A percentile compares a stretch with the other conserved stretches of the same genome.
Evolutionary conservation across 2,113 vertebrate genomes (phyloP).

Genomic region (Synchiropus splendidus): DNA sequence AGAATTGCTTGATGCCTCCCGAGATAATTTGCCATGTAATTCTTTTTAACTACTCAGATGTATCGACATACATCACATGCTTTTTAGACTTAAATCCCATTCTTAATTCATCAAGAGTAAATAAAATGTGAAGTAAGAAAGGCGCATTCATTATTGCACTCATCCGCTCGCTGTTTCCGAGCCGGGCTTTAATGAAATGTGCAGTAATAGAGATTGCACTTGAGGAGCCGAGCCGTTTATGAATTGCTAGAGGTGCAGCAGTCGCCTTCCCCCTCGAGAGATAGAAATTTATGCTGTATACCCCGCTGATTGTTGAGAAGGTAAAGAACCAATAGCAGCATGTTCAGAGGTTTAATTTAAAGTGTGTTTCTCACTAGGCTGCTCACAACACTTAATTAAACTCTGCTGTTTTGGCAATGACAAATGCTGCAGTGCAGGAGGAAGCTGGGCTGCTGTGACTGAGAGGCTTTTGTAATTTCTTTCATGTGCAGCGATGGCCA

Average conservation of each 20-base stretch:
- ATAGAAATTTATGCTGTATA: slow-evolving; percentile 85
- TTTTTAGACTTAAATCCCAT: slow-evolving; percentile 41
- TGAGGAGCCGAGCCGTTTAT: slow-evolving; percentile 76
- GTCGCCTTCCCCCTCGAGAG: slow-evolving; percentile 79
- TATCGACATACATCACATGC: slow-evolving; percentile 32
- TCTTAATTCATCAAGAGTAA: slow-evolving; percentile 78
- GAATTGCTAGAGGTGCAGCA: slow-evolving; percentile 79
- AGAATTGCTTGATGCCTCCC: slow-evolving; percentile 63
- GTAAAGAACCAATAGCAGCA: slow-evolving; percentile 93
- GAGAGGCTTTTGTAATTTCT: slow-evolving; percentile 88
- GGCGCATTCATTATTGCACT: slow-evolving; percentile 88
- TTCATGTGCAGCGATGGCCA: slow-evolving; percentile 79
- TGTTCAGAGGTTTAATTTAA: slow-evolving; percentile 97
- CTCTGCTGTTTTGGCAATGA: slow-evolving; percentile 99
- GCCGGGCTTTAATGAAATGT: slow-evolving; percentile 80
- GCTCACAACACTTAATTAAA: slow-evolving; percentile 99
- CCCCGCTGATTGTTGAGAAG: slow-evolving; percentile 90
- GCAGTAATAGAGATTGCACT: slow-evolving; percentile 76
- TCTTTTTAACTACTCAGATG: slow-evolving; percentile 61
- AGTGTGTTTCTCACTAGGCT: slow-evolving; percentile 99
- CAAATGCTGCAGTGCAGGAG: slow-evolving; percentile 88
- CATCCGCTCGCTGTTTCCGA: slow-evolving; percentile 75
- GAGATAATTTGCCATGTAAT: slow-evolving; percentile 77
- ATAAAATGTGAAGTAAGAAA: slow-evolving; percentile 80
- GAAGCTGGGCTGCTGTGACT: slow-evolving; percentile 80